Percentiles rank a stretch among this genome's conserved stretches.
Evolutionary conservation across 1,140 invertebrate genomes (phyloP).

Genomic region (Pachypsylla venusta): DNA sequence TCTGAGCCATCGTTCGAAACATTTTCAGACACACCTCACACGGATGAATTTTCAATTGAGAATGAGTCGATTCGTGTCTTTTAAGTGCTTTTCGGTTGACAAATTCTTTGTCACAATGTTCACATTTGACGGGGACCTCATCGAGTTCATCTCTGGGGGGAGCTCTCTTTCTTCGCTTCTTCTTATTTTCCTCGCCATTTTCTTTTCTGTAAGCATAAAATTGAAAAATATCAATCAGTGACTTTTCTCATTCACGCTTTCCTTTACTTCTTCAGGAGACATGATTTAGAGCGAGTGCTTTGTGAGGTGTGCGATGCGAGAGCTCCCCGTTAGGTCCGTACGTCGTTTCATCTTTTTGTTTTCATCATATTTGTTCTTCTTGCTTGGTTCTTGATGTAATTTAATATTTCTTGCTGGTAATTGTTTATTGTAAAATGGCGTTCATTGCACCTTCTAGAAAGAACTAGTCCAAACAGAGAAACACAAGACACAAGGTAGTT

Average conservation of each 20-base stretch:
- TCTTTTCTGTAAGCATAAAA: constrained; percentile 10
- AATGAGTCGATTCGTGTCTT: constrained; percentile 15
- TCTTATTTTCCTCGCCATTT: not conserved
- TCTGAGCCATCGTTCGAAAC: constrained; percentile 13
- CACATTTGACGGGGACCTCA: constrained; percentile 13
- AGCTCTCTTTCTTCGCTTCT: constrained; percentile 6
- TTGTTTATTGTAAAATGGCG: too few species aligned
- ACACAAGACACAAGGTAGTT: too few species aligned
- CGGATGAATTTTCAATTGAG: constrained; percentile 13
- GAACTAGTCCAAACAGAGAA: too few species aligned
- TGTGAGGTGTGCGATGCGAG: not conserved
- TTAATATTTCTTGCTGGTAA: too few species aligned
- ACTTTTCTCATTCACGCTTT: not conserved
- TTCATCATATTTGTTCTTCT: too few species aligned
- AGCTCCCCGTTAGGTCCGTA: too few species aligned
- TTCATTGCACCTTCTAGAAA: too few species aligned
- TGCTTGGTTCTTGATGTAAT: too few species aligned
- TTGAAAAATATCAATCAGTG: constrained; percentile 8
- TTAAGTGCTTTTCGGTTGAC: constrained; percentile 12
- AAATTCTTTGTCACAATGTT: constrained; percentile 15
- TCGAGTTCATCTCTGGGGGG: not conserved
- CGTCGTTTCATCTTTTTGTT: too few species aligned
- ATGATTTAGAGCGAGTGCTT: not conserved
- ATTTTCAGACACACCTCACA: constrained; percentile 15
- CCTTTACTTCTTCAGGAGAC: not conserved